Evolutionary conservation across 1,140 invertebrate genomes (phyloP), one percentile per base, ranked within the genome.

Genomic region (Asobara japonica): DNA sequence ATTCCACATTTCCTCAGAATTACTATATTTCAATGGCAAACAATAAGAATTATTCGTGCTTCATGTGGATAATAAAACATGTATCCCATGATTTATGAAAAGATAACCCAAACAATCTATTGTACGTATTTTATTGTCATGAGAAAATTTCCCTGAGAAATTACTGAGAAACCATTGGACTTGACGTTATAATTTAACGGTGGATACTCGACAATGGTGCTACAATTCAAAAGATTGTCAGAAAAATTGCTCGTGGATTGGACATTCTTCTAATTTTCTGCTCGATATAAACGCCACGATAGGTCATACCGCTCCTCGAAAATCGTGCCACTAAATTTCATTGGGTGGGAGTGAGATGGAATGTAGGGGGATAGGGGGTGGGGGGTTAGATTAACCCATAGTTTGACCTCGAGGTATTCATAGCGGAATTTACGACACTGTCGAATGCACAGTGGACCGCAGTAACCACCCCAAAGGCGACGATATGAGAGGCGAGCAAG

Each of bases 331-430:
- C 18, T 56, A 56, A 56, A 56, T 56, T 45, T 51, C 16, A 51
- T 7, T 18, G 4, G 20, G n/a, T 4, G 45, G 20, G 16, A 2
- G 45, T 8, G 18, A 36, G 31, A 36, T 0, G 51, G 20, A 25
- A 27, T 8, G 25, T 56, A 25, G n/a, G 11, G 18, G 41, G 13
- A 56, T 56, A 25, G n/a, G 11, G 18, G 41, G 13, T 25, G 18
- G 51, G 51, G 7, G 51, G 51, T 7, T 22, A 56, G 51, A 56
- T 56, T 56, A 56, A 56, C 20, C 51, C 51, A 25, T 18, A 56
- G 51, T 56, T 56, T 56, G 51, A 56, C 51, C 51, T 56, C 51
- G 51, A 56, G 51, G 51, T 56, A 56, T 56, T 56, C 51, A 25
- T 25, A 2, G 20, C 3, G 7, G 51, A 56, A 56, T 56, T 56